These are phyloP conservation scores for Corythaeola cristata DNA, from an alignment of 2,113 vertebrate species.

Conservation along the genomic window DNA sequence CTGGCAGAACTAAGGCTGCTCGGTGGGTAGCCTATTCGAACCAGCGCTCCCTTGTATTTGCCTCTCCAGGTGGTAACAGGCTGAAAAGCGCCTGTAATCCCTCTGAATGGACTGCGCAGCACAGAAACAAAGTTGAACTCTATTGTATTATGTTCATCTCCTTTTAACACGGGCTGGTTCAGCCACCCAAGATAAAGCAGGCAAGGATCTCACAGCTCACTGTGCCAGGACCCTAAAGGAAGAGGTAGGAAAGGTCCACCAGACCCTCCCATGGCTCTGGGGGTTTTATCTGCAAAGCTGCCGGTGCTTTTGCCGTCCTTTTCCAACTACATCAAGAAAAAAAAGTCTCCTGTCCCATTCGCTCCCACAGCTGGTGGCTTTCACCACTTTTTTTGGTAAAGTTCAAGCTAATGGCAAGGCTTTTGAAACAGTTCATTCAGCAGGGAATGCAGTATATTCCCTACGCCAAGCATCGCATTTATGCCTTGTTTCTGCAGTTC, in stretches of 20 bases:
- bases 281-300: neutral
- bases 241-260: neutral
- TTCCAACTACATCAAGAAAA: neutral
- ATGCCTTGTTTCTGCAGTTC: neutral
- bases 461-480: neutral
- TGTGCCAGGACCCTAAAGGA: neutral
- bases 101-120: neutral
- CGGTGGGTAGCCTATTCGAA: neutral
- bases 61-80: constrained; percentile 47
- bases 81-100: constrained; percentile 49
- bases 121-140: neutral
- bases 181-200: constrained; percentile 33
- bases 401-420: neutral
- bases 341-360: neutral
- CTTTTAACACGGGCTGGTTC: neutral
- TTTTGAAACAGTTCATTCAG: neutral
- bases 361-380: neutral
- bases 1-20: neutral
- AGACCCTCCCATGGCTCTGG: neutral
- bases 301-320: neutral
- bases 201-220: neutral
- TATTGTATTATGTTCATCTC: neutral
- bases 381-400: neutral
- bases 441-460: neutral
- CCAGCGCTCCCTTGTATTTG: constrained; percentile 1